Percentiles rank a stretch among this genome's conserved stretches.
These are phyloP conservation scores for Austrofundulus limnaeus DNA, from an alignment of 2,113 vertebrate genomes.

Conservation along the genomic window DNA sequence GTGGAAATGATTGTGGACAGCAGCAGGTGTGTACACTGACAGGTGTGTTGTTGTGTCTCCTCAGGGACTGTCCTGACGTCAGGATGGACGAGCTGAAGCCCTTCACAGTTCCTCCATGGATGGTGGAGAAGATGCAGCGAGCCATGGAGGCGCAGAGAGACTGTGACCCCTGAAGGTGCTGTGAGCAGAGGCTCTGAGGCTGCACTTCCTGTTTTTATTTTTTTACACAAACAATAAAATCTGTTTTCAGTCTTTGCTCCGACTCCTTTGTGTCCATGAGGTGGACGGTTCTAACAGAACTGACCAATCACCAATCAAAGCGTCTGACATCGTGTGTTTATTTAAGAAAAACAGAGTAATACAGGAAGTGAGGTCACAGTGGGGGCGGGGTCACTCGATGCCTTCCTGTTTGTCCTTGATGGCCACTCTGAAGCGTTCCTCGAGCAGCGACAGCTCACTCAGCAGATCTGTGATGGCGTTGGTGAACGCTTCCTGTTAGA, in stretches of 20 bases:
- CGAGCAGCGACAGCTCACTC: constrained; percentile 71
- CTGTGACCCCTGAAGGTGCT: constrained; percentile 72
- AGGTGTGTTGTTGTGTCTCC: background rate
- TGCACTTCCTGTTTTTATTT: background rate
- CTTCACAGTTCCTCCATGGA: constrained; percentile 88
- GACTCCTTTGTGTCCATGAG: too few species aligned
- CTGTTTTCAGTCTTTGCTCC: background rate
- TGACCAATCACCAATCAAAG: background rate
- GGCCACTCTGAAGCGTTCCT: constrained; percentile 73
- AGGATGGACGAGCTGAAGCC: constrained; percentile 92
- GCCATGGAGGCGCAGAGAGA: constrained; percentile 90
- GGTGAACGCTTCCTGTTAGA: constrained; percentile 66
- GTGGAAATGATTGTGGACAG: too few species aligned
- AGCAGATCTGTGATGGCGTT: constrained; percentile 75
- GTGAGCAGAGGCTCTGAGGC: background rate
- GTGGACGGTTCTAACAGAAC: background rate
- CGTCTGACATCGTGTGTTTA: constrained; percentile 43
- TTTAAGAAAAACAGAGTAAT: constrained; percentile 40
- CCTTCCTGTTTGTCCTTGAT: constrained; percentile 77
- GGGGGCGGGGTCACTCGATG: constrained; percentile 55
- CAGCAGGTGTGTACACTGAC: too few species aligned
- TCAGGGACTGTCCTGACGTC: constrained; percentile 88
- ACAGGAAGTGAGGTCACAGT: constrained; percentile 4
- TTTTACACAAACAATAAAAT: constrained; percentile 20
- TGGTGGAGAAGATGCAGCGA: constrained; percentile 93